phyloP scores from a whole-genome alignment of 2,888 invertebrate species.

The Nezara viridula region DNA sequence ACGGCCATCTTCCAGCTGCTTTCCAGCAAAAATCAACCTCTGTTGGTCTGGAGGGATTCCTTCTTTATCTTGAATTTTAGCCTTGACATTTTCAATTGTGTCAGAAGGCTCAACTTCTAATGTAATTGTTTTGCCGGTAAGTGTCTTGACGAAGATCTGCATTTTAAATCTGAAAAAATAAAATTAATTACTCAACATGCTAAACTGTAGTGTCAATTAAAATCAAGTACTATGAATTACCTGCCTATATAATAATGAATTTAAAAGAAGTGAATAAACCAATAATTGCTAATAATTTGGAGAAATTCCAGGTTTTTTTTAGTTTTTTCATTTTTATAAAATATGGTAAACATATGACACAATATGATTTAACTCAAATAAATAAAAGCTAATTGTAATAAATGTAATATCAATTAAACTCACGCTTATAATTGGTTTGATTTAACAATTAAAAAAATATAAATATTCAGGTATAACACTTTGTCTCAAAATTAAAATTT shows the following conservation, averaged over 20 bases:
- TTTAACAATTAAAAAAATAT: neutral
- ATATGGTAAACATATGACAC: neutral
- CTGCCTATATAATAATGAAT: neutral
- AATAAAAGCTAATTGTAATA: too few relatives aligned
- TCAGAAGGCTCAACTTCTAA: constrained; percentile 73
- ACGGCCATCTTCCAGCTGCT: constrained; percentile 74
- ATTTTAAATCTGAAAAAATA: constrained; percentile 68
- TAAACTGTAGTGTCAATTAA: neutral
- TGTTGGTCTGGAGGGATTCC: constrained; percentile 76
- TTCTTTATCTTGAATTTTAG: constrained; percentile 74
- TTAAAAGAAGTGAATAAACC: neutral
- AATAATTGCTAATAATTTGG: neutral
- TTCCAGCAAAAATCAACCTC: constrained; percentile 74
- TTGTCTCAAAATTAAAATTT: neutral
- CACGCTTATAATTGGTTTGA: neutral
- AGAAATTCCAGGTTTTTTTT: neutral
- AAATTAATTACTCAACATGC: neutral
- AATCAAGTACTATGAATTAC: neutral
- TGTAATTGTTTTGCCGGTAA: constrained; percentile 71
- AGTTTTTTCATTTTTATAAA: neutral
- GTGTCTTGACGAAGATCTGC: constrained; percentile 74
- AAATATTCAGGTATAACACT: neutral
- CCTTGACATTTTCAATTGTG: constrained; percentile 75
- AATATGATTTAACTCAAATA: neutral
- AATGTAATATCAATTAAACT: neutral